These are phyloP conservation scores for Nyctibius grandis DNA, from an alignment of 2,797 vertebrate genomes.

Conservation along the genomic window DNA sequence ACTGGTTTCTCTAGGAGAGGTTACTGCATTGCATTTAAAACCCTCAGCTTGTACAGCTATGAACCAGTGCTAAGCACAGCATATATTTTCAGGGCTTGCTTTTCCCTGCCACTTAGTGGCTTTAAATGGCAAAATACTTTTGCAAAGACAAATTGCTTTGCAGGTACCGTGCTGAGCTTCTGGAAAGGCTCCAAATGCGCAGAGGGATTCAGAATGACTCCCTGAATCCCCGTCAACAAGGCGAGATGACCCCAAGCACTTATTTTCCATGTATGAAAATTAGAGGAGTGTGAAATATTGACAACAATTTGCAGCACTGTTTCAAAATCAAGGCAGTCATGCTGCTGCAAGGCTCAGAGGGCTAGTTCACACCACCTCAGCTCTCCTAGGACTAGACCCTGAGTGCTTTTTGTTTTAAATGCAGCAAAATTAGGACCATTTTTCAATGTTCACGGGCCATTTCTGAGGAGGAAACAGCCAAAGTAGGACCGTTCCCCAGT, in stretches of 20 bases:
- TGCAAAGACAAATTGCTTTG: conserved; percentile 32
- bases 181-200: conserved; percentile 34
- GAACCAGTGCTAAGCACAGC: background rate
- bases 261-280: background rate
- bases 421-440: background rate
- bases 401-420: background rate
- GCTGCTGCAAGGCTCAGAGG: background rate
- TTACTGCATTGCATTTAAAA: background rate
- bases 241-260: background rate
- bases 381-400: background rate
- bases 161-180: background rate
- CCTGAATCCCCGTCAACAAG: background rate
- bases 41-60: background rate
- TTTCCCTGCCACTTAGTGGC: conserved; percentile 38
- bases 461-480: background rate
- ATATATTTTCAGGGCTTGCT: conserved; percentile 19
- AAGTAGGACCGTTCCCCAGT: background rate
- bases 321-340: background rate
- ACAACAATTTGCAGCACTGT: background rate
- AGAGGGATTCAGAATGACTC: background rate
- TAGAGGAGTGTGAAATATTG: background rate
- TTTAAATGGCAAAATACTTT: conserved; percentile 51
- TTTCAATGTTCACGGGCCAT: background rate
- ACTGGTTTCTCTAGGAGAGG: background rate
- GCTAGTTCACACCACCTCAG: background rate